These are phyloP conservation scores for Maniola hyperantus DNA, from an alignment of 2,888 invertebrate species.

Conservation along the genomic window DNA sequence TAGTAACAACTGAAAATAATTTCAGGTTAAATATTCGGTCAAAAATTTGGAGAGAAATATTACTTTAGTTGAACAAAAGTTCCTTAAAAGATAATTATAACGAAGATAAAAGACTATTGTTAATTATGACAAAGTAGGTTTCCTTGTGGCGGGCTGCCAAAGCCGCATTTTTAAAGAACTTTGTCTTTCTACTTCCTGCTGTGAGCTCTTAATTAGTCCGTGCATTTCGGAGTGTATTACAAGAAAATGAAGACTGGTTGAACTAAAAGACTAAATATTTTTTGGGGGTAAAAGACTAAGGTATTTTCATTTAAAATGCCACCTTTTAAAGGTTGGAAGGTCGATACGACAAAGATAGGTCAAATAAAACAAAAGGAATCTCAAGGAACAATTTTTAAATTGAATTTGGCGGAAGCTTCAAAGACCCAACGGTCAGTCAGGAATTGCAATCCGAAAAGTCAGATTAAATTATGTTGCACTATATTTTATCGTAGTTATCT, in stretches of 20 bases:
- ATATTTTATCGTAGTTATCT: too few species aligned
- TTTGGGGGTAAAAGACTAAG: constrained; percentile 2
- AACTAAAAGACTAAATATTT: constrained; percentile 6
- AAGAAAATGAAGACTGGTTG: constrained; percentile 1
- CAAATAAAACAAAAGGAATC: too few species aligned
- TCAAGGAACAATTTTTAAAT: too few species aligned
- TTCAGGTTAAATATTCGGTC: constrained; percentile 2
- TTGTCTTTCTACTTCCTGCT: constrained; percentile 27
- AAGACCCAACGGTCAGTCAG: too few species aligned
- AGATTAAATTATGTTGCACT: too few species aligned
- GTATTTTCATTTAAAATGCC: background rate
- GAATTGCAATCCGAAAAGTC: too few species aligned
- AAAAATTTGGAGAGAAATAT: constrained; percentile 3
- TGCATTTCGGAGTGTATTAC: constrained; percentile 18
- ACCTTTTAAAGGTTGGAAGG: background rate
- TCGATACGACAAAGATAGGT: too few species aligned
- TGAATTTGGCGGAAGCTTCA: too few species aligned
- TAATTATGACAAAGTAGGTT: constrained; percentile 30
- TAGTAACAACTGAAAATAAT: background rate
- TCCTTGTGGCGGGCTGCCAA: constrained; percentile 31
- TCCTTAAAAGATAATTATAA: constrained; percentile 24
- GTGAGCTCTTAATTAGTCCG: constrained; percentile 29
- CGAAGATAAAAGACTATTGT: constrained; percentile 26
- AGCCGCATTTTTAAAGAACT: constrained; percentile 27
- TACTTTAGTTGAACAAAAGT: constrained; percentile 22